Evolutionary conservation across 2,797 vertebrate species (phyloP), one percentile per base, ranked within the genome.

Genomic region (Odontamblyopus lacepedii): DNA sequence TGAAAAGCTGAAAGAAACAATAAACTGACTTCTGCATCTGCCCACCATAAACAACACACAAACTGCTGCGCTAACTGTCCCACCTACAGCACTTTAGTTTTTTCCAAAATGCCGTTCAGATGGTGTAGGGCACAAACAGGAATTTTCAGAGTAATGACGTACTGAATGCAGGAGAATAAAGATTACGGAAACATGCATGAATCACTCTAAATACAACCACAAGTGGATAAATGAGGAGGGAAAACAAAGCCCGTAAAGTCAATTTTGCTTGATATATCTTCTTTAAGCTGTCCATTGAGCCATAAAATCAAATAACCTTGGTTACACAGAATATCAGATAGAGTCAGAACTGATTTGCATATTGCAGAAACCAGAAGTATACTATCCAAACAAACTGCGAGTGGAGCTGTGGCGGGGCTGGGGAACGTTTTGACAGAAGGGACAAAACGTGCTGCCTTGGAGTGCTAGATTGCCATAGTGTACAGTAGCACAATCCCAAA

Each of bases 401-500:
- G 27, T 60, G 30, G 18, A 48, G 41, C 63, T 13, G 16, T 29
- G n/a, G 27, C 23, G 27, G 30, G 41, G 60, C n/a, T 51, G 63
- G 73, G 53, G 7, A 69, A 75, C 73, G 78, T 74, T 83, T 86
- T 87, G 81, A 85, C 74, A 70, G 70, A 71, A 74, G 67, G 81
- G 78, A 89, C 84, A 89, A 88, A 85, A 67, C 87, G 72, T 71
- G 77, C 82, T 84, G 82, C 81, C 87, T 87, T 80, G 81, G 83
- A 87, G 81, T 83, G 83, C 78, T 73, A 87, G 83, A 89, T 87
- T 90, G 88, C 87, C 89, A 87, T 79, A 74, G 85, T 87, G 77
- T 89, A 91, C 89, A 90, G 84, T 87, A 87, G 86, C 81, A 80
- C 83, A 92, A 92, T 93, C 90, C 87, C 57, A 89, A 91, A 92